Base-by-base conservation (phyloP, 2,888 invertebrate genomes). In the Vanessa cardui region DNA sequence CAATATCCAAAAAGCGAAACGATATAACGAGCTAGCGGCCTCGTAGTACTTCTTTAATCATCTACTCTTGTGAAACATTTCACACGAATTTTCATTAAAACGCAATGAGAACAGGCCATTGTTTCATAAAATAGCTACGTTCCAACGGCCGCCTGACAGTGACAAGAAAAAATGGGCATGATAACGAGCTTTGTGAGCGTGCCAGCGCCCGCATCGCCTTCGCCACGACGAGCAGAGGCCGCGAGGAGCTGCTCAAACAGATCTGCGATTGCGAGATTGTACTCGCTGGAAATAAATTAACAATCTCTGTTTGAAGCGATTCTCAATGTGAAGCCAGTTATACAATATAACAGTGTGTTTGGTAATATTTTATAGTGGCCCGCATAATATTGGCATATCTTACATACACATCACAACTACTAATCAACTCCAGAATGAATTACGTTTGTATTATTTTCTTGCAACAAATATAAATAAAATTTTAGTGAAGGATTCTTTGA, bases 181-280 rank as follows among this genome's bases (percentile, higher is more conserved):
- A 18, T 56, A 56, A 39, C 18, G 31, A 52, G 59, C 64, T 64
- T 52, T 64, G 64, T 64, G 31, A 26, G 44, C 50, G 31, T 20
- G 49, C 52, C 56, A 56, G 45, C 49, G 58, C 64, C 64, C 64
- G 49, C 64, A 64, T 44, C 26, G 26, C 26, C 31, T 26, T 49
- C 49, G 4, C 12, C 39, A 9, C n/a, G 16, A 15, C 21, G 21
- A 16, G 50, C 16, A 15, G 52, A 54, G 26, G 15, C 21, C 52
- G 50, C 16, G 26, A 15, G 26, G 31, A 39, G 12, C 26, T 26
- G 50, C 20, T 16, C 16, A 31, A 31, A 31, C 31, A 1, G 15
- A 31, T 31, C 52, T 54, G 7, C 31, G 21, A 50, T 50, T 26
- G 16, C 7, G 26, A 39, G 12, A 12, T 39, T 39, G 39, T 39